Evolutionary conservation across 35 echinoderm and acorn worm genomes (phyloP).

Genomic region (Lytechinus variegatus): DNA sequence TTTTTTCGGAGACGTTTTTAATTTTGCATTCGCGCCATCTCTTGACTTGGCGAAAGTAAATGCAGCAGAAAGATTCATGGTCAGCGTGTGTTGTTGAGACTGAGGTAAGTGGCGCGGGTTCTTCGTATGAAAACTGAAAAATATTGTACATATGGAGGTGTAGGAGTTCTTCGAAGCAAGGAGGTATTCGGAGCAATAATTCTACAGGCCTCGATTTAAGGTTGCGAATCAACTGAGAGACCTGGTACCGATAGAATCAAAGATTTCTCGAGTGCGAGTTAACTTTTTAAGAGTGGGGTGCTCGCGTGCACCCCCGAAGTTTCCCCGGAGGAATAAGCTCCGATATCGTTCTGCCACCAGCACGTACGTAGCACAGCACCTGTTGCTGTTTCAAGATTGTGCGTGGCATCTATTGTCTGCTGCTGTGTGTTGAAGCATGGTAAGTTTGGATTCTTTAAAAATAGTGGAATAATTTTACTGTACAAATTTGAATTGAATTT

Average conservation of each 20-base stretch:
- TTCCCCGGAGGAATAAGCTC: background rate
- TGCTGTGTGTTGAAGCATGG: background rate
- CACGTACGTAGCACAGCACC: background rate
- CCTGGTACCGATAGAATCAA: no score
- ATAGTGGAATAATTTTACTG: no score
- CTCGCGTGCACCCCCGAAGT: background rate
- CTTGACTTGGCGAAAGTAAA: background rate
- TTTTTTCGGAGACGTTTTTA: no score
- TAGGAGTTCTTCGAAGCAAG: background rate
- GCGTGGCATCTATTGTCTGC: background rate
- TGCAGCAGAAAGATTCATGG: background rate
- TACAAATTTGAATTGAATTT: no score
- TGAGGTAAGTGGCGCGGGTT: background rate
- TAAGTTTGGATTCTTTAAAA: background rate
- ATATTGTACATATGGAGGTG: background rate
- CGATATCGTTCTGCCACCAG: background rate
- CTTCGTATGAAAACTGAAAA: background rate
- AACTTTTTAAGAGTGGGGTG: background rate
- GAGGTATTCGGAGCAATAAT: background rate
- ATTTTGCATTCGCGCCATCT: background rate
- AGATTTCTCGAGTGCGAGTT: background rate
- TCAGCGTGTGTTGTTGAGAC: background rate
- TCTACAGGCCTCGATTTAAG: background rate
- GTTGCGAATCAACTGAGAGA: no score
- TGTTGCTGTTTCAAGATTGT: background rate